Base-by-base conservation (phyloP, 2,797 vertebrate genomes). In the Molossus alvarezi region DNA sequence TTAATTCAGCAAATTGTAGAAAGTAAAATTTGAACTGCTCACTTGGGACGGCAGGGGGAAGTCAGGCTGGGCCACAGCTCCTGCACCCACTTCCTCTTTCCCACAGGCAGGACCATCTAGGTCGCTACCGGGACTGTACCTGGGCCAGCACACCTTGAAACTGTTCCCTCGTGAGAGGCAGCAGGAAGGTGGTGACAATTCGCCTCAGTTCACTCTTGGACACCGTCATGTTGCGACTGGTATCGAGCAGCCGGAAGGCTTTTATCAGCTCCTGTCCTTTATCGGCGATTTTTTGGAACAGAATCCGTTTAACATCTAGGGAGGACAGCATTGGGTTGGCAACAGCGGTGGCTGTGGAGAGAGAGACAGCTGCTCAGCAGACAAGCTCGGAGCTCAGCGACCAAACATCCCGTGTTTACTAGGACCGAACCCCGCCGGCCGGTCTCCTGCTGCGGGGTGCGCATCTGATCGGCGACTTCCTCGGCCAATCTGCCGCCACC, bases 151-250 rank as follows among this genome's bases (percentile, higher is more conserved):
- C 48, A 8, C 85, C 84, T 3, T 98, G 97, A 89, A 98, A 98
- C 94, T 99, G 98, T 3, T 86, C 97, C 83, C 98, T 92, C 1
- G 97, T 98, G 58, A 98, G 97, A 8, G 96, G 93, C 90, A 98
- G 83, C 64, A 98, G 94, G 96, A 98, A 98, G 41, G 88, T 93
- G 92, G 97, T 88, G 55, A 98, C 93, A 9, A 98, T 95, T 23
- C 97, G 93, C 53, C 94, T 97, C 96, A 99, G 98, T 77, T 98
- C 98, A 10, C 85, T 97, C 95, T 94, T 98, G 17, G 98, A 99
- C 97, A 98, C 97, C 0, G 94, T 97, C 94, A 96, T 95, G 5
- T 58, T 97, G 84, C 97, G 97, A 76, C 89, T 95, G 3, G 94
- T 62, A 93, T 99, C 98, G 12, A 98, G 94, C 6, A 97, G 92